Conservation (phyloP, 1,140 invertebrate genomes). For the Cydia amplana region DNA sequence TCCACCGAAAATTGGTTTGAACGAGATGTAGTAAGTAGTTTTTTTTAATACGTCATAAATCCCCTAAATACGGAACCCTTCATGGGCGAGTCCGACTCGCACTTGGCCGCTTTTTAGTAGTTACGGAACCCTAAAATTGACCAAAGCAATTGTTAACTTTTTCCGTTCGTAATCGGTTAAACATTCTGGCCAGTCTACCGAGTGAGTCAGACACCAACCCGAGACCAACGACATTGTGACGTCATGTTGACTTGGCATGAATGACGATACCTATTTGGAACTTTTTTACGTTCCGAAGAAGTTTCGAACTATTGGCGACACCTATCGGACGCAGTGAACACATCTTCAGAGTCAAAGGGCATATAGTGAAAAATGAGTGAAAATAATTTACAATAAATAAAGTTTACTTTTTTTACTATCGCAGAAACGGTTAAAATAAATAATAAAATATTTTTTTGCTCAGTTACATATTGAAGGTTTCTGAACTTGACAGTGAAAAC, state of each 20-base stretch:
- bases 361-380: background rate
- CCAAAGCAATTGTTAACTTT: too few species aligned
- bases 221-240: background rate
- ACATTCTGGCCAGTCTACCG: background rate
- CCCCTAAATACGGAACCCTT: too few species aligned
- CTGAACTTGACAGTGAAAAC: conserved; percentile 22
- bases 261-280: background rate
- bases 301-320: background rate
- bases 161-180: too few species aligned
- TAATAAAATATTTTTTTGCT: background rate
- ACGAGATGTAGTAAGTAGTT: too few species aligned
- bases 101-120: too few species aligned
- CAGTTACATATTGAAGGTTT: background rate
- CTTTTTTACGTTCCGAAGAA: background rate
- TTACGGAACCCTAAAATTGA: too few species aligned
- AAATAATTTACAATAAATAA: background rate
- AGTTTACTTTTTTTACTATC: background rate
- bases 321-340: background rate
- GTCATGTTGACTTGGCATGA: background rate
- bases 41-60: too few species aligned
- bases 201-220: background rate
- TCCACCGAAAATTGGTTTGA: too few species aligned
- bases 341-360: background rate
- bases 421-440: background rate
- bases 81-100: too few species aligned